Evolutionary conservation across 2,797 vertebrate species (phyloP).

Genomic region (Notoglanidium macrostoma): DNA sequence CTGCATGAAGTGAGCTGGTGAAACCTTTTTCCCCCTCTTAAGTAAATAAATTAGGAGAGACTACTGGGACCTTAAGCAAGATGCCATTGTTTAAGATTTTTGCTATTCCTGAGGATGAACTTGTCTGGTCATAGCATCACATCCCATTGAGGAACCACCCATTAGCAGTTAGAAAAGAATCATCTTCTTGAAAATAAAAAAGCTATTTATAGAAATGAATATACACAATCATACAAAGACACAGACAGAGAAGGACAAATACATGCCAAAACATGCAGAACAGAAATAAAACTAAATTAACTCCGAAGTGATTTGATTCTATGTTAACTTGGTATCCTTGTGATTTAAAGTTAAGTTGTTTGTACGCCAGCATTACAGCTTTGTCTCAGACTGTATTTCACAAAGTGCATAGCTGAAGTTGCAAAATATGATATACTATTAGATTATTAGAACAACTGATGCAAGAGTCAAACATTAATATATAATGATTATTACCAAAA

Average conservation of each 20-base stretch:
- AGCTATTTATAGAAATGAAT: background rate
- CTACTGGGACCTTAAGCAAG: conserved; percentile 61
- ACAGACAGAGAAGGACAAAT: background rate
- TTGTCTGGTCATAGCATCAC: conserved; percentile 59
- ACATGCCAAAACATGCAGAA: background rate
- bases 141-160: conserved; percentile 31
- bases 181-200: conserved; percentile 48
- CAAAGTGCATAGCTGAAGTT: background rate
- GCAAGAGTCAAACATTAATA: background rate
- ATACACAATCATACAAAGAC: background rate
- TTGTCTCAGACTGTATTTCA: background rate
- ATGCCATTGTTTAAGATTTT: conserved; percentile 59
- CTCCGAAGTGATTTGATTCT: background rate
- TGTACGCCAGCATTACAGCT: background rate
- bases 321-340: background rate
- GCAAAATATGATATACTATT: background rate
- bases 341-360: background rate
- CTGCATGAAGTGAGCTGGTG: conserved; percentile 54
- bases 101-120: conserved; percentile 51
- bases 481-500: background rate
- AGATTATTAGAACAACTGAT: background rate
- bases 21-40: conserved; percentile 33
- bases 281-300: background rate
- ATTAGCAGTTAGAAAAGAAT: conserved; percentile 31
- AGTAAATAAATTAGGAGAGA: conserved; percentile 58